Base-by-base conservation (phyloP, 1,140 invertebrate species). In the Drosophila sucinea region DNA sequence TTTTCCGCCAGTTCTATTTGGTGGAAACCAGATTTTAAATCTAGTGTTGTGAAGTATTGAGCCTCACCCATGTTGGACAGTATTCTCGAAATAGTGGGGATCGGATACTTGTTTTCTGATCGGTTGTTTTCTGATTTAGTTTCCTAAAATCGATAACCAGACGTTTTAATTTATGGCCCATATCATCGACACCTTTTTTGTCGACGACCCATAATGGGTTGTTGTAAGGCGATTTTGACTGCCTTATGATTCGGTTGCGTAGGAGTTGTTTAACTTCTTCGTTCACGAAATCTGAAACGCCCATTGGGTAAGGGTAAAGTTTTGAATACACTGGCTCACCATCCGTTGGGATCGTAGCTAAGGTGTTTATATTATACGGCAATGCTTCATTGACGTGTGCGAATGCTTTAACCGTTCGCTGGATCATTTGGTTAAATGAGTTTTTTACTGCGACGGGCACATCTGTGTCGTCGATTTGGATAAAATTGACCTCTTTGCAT, bases 71-170 rank as follows among this genome's bases (percentile, higher is more conserved):
- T 58, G 30, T 67, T 67, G 44, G 64, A 58, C 29, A 67, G 23
- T 27, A 67, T 47, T 4, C 38, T 44, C 8, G 55, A 58, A 44
- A 67, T 67, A 10, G 27, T 25, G 1, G 64, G 64, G 2, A 58
- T 51, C 4, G 55, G 64, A 23, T 58, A 67, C 33, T 57, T 60
- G n/a, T 57, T 54, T 17, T 17, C 17, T 17, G 17, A 29, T 58
- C 63, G 11, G 44, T 56, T 25, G 33, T 66, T 38, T 38, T 38
- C 35, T 38, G 35, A 38, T 38, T 38, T 38, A 38, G 35, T 38
- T 38, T 38, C 35, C 55, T 27, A n/a, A 58, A 58, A 47, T 67
- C 55, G 44, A 64, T 54, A 33, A 64, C 62, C 25, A 64, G 23
- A 17, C 47, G 29, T 54, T 64, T 55, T 38, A 25, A 33, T 55